phyloP scores from a whole-genome alignment of 2,888 invertebrate genomes.

The Cenopis cana region DNA sequence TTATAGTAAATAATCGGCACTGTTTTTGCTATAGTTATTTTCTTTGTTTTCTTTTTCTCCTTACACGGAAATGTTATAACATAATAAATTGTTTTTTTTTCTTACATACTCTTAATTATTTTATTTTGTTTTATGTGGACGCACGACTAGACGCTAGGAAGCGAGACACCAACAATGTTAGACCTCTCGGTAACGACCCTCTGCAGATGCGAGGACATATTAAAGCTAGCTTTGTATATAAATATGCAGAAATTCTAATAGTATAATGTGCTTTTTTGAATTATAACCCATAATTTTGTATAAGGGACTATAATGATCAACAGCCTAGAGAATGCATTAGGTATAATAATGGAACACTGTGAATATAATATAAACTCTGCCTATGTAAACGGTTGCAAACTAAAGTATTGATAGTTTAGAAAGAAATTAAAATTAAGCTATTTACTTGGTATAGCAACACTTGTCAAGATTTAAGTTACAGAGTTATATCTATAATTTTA shows the following conservation, averaged over 20 bases:
- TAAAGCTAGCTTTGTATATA: constrained; percentile 68
- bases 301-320: constrained; percentile 48
- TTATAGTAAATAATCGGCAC: constrained; percentile 77
- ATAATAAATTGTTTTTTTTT: constrained; percentile 78
- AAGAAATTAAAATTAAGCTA: constrained; percentile 28
- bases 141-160: constrained; percentile 45
- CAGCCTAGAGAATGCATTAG: constrained; percentile 59
- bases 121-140: constrained; percentile 55
- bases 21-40: constrained; percentile 79
- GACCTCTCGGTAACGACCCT: constrained; percentile 44
- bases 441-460: constrained; percentile 35
- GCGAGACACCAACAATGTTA: constrained; percentile 50
- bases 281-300: constrained; percentile 56
- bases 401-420: constrained; percentile 26
- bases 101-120: constrained; percentile 69
- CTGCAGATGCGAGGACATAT: constrained; percentile 49
- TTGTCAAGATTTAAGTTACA: constrained; percentile 36
- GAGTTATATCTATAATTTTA: constrained; percentile 37
- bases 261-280: constrained; percentile 59
- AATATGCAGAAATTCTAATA: constrained; percentile 58
- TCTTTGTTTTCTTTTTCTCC: constrained; percentile 71
- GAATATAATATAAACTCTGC: constrained; percentile 50
- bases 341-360: constrained; percentile 51
- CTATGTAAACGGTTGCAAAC: constrained; percentile 38
- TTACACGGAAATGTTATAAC: constrained; percentile 72